These are phyloP conservation scores for Cygnus buccinator DNA, from an alignment of 2,113 vertebrate genomes.

Conservation along the genomic window DNA sequence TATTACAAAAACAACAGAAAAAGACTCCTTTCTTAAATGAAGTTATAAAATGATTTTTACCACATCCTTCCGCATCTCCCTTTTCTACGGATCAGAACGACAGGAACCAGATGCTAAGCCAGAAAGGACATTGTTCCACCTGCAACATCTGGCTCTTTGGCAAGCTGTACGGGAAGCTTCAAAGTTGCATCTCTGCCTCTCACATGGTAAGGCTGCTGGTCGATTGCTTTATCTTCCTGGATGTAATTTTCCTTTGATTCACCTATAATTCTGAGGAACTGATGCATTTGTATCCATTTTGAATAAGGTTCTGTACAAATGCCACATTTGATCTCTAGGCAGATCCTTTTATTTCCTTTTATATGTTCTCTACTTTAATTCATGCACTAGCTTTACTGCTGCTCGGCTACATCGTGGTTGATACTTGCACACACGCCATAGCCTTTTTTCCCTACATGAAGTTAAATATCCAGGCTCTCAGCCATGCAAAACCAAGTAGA, in stretches of 20 bases:
- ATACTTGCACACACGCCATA: conserved; percentile 15
- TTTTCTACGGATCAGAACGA: conserved; percentile 70
- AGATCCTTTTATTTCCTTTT: conserved; percentile 74
- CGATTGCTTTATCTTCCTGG: conserved; percentile 77
- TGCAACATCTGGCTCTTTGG: conserved; percentile 81
- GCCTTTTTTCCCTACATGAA: conserved; percentile 51
- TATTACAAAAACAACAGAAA: conserved; percentile 34
- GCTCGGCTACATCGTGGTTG: conserved; percentile 16
- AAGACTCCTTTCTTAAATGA: conserved; percentile 63
- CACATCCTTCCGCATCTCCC: conserved; percentile 66
- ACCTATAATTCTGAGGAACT: conserved; percentile 79
- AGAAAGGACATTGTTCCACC: conserved; percentile 72
- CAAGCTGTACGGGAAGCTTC: conserved; percentile 73
- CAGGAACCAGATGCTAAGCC: conserved; percentile 75
- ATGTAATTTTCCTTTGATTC: conserved; percentile 83
- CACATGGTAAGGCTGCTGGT: conserved; percentile 67
- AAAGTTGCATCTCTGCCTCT: conserved; percentile 75
- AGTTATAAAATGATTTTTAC: conserved; percentile 63
- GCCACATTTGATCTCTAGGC: conserved; percentile 75
- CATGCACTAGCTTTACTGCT: conserved; percentile 49
- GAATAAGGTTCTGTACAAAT: conserved; percentile 78
- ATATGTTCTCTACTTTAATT: conserved; percentile 72
- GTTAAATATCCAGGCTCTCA: conserved; percentile 47
- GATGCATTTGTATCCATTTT: conserved; percentile 82
- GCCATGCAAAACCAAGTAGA: conserved; percentile 8